Evolutionary conservation across 1,140 invertebrate species (phyloP).

Genomic region (Dendrolimus punctatus): DNA sequence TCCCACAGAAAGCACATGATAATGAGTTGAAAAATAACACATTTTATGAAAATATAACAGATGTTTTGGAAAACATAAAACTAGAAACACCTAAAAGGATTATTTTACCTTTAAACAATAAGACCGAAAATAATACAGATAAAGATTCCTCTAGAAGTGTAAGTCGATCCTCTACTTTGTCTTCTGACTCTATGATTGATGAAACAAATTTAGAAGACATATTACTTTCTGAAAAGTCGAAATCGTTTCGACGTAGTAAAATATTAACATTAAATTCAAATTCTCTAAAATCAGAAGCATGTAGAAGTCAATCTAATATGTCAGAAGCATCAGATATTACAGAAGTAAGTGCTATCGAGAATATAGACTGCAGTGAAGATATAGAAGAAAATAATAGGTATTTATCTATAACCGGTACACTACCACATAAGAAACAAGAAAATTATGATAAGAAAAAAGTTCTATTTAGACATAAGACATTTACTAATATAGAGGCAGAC

Average conservation of each 20-base stretch:
- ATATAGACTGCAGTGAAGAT: constrained; percentile 57
- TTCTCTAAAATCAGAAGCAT: constrained; percentile 30
- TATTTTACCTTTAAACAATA: constrained; percentile 15
- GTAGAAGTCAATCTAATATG: constrained; percentile 36
- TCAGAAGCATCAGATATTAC: constrained; percentile 49
- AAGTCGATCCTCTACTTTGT: constrained; percentile 50
- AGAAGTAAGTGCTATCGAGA: constrained; percentile 57
- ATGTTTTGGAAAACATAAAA: constrained; percentile 28
- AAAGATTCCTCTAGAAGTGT: constrained; percentile 24
- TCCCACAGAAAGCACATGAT: constrained; percentile 30
- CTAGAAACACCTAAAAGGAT: constrained; percentile 42
- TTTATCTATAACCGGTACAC: constrained; percentile 56
- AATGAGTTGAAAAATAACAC: constrained; percentile 25
- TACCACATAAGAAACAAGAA: constrained; percentile 44
- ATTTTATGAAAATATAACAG: constrained; percentile 49
- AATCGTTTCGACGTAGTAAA: constrained; percentile 48
- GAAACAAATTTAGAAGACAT: constrained; percentile 64
- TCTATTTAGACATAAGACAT: constrained; percentile 63
- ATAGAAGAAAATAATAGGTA: constrained; percentile 41
- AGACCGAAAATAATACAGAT: constrained; percentile 12
- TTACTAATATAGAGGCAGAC: constrained; percentile 60
- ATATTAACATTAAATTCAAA: constrained; percentile 12
- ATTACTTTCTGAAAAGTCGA: constrained; percentile 56
- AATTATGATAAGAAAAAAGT: constrained; percentile 43
- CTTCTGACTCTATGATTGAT: constrained; percentile 60